Evolutionary conservation across 1,140 invertebrate genomes (phyloP).

Genomic region (Drosophila punjabiensis): DNA sequence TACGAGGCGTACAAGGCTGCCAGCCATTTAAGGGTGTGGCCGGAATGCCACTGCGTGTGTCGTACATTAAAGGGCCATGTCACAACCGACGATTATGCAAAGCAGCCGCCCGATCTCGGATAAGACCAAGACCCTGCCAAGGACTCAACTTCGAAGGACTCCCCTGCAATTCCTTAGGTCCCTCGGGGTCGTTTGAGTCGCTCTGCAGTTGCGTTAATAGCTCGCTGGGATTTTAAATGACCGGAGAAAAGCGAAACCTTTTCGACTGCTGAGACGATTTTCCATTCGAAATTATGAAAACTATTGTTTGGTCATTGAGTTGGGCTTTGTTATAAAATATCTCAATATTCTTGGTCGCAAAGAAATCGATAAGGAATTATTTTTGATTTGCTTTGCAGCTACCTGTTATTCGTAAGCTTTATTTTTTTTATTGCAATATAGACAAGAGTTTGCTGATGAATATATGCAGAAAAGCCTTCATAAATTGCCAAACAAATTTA

Average conservation of each 20-base stretch:
- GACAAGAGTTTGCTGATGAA: neutral
- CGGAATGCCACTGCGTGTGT: slow-evolving; percentile 47
- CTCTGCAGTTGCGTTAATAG: slow-evolving; percentile 24
- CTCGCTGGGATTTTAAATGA: slow-evolving; percentile 22
- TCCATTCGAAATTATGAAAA: neutral
- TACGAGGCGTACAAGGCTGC: slow-evolving; percentile 40
- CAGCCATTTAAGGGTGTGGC: slow-evolving; percentile 29
- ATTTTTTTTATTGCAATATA: neutral
- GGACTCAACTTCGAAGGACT: slow-evolving; percentile 26
- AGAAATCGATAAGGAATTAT: neutral
- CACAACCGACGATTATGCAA: slow-evolving; percentile 76
- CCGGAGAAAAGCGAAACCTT: neutral
- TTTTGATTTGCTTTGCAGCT: neutral
- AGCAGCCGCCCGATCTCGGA: slow-evolving; percentile 59
- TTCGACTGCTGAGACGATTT: neutral
- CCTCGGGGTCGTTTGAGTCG: slow-evolving; percentile 13
- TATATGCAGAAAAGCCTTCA: neutral
- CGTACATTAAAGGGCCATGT: slow-evolving; percentile 72
- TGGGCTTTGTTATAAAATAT: neutral
- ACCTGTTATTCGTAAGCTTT: neutral
- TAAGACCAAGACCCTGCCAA: slow-evolving; percentile 40
- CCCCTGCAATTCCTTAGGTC: slow-evolving; percentile 30
- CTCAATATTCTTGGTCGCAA: too few species aligned
- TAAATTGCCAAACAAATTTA: neutral
- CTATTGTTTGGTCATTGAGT: neutral